Evolutionary conservation across 2,797 vertebrate genomes (phyloP), one percentile per base, ranked within the genome.

Genomic region (Pteronotus mesoamericanus): DNA sequence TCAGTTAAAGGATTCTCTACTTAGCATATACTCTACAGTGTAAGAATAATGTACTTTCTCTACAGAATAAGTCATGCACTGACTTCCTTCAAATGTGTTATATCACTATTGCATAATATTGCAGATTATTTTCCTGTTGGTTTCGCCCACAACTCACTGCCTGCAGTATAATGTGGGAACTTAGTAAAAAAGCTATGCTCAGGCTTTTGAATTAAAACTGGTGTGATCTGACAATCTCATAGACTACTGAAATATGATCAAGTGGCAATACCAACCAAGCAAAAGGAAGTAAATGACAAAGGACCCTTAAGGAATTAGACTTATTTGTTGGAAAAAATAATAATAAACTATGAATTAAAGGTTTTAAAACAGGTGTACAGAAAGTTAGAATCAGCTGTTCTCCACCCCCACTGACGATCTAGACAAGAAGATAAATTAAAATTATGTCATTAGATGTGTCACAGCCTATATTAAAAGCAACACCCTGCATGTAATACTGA

Each of bases 171-270:
- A 75, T 44, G 5, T 59, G 19, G 32, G 24, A 85, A 22, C 14
- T 61, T 4, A 46, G 4, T 15, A 2, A 68, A 32, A 59, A 77
- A 18, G 1, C 29, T 37, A 14, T 44, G 18, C 6, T 88, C 26
- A 34, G n/a, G 8, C 46, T 69, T 97, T 71, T 90, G 34, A 94
- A 91, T 93, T 48, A 89, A 92, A 93, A 39, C 18, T 64, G 34
- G 57, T 88, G 6, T 83, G 57, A 83, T 68, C 89, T 93, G 78
- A 89, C 44, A 82, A 51, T 15, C 14, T 83, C 66, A 88, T n/a
- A 74, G 80, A 42, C 59, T 84, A 71, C 9, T 26, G 42, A 61
- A 90, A 55, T 34, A 61, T 61, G 46, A 32, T 29, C 64, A 48
- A 84, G 1, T 22, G 29, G 59, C 14, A 79, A 18, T 19, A 42